phyloP scores from a whole-genome alignment of 2,797 vertebrate species.

The Diglossa cyanea region DNA sequence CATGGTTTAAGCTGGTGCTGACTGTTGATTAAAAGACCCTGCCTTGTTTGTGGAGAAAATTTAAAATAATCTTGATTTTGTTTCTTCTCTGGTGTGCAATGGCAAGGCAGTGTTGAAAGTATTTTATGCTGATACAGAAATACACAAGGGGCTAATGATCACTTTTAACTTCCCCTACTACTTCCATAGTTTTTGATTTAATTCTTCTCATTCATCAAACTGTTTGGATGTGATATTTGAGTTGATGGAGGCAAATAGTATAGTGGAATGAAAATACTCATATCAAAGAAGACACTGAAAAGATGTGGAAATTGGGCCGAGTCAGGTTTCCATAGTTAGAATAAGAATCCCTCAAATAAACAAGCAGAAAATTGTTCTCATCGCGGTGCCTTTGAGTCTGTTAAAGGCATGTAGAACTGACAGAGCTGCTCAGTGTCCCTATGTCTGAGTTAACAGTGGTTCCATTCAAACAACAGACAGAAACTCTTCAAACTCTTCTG shows the following conservation, averaged over 20 bases:
- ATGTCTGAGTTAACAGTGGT: background rate
- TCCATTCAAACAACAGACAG: background rate
- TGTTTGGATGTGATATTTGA: background rate
- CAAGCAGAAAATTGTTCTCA: slow-evolving; percentile 37
- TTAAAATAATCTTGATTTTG: background rate
- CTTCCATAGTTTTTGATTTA: slow-evolving; percentile 23
- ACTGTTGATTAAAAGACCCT: background rate
- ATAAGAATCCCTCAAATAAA: slow-evolving; percentile 54
- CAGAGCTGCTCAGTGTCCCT: background rate
- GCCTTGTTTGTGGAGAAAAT: background rate
- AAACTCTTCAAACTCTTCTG: background rate
- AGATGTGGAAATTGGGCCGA: slow-evolving; percentile 40
- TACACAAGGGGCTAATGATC: background rate
- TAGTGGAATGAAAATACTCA: background rate
- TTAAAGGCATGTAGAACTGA: slow-evolving; percentile 37
- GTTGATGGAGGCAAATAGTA: background rate
- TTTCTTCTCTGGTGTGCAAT: background rate
- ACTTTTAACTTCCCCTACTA: background rate
- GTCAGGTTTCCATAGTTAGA: slow-evolving; percentile 30
- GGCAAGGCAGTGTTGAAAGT: background rate
- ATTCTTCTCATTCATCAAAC: background rate
- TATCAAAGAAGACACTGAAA: slow-evolving; percentile 50
- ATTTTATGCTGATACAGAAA: background rate
- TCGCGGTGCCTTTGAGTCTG: slow-evolving; percentile 11
- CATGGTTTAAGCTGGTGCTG: background rate